Conservation (phyloP, 2,113 vertebrate species). For the Amphiprion ocellaris region DNA sequence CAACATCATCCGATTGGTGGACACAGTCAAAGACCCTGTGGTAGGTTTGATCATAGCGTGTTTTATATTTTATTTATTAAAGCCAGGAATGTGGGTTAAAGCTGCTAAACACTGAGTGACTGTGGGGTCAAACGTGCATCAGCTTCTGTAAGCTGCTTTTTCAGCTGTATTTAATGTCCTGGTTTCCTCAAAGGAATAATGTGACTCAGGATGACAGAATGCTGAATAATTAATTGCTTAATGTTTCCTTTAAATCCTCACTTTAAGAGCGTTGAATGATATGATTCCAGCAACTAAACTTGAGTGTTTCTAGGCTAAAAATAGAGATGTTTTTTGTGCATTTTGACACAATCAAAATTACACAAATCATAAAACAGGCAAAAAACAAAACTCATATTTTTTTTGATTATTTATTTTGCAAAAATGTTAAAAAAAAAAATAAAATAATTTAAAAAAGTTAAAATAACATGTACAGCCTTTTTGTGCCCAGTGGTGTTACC, state of each 20-base stretch:
- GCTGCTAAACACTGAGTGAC: neutral
- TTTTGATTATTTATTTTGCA: too few species aligned
- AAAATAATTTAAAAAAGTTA: too few species aligned
- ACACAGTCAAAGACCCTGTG: constrained; percentile 98
- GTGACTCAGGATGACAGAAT: neutral
- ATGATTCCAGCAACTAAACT: neutral
- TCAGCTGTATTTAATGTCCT: neutral
- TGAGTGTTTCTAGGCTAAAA: too few species aligned
- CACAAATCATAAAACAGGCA: too few species aligned
- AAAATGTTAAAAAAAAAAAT: too few species aligned
- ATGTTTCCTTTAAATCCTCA: neutral
- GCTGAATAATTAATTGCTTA: neutral
- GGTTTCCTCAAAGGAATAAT: neutral
- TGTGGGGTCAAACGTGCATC: neutral
- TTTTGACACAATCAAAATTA: too few species aligned
- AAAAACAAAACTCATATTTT: too few species aligned
- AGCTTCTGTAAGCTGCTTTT: too few species aligned
- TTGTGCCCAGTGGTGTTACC: too few species aligned
- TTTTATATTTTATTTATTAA: neutral
- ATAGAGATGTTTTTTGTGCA: too few species aligned
- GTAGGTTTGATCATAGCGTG: constrained; percentile 80
- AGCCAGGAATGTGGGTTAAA: fast-evolving
- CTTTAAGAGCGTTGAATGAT: neutral
- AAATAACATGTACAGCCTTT: too few species aligned
- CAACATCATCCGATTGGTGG: constrained; percentile 98